Evolutionary conservation across 2,797 vertebrate species (phyloP), one percentile per base, ranked within the genome.

Genomic region (Microcaecilia unicolor): DNA sequence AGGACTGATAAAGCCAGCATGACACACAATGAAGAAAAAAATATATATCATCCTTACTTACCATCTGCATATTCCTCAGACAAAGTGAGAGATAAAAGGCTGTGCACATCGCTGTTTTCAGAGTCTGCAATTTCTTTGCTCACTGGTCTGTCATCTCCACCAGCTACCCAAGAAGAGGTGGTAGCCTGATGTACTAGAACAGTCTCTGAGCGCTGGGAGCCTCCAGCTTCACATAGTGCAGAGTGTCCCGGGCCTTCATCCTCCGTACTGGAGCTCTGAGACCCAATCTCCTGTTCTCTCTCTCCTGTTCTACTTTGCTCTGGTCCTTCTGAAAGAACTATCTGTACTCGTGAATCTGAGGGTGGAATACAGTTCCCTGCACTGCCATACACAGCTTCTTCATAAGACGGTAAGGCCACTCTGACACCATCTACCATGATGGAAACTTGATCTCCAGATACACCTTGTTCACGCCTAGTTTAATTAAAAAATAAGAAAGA

Each of bases 341-440:
- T 92, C 71, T 90, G 91, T 41, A 94, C 81, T 23, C 88, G 74
- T 33, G 89, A 85, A 64, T 90, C 88, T 0, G 85, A 74, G 16
- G 72, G 77, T 7, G 78, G 81, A 41, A 86, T 61, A 31, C 67
- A 81, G 30, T 78, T 68, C 8, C 83, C 81, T 6, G 80, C 63
- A 50, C 83, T 92, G 60, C 95, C 77, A 4, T 84, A 89, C 21
- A 98, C 91, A 0, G 94, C 93, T 59, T 98, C 94, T 53, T 98
- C 94, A 0, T 98, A 98, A 0, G 94, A 95, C 0, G 94, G 94
- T 35, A 98, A 70, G 10, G 89, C 81, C 38, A 98, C 93, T 44
- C 94, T 92, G 34, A 98, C 91, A 20, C 93, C 94, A 49, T 97
- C 94, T 58, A 98, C 94, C 83, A 93, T 77, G 64, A 98, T 94